Evolutionary conservation across 1,140 invertebrate species (phyloP).

Genomic region (Zophobas morio): DNA sequence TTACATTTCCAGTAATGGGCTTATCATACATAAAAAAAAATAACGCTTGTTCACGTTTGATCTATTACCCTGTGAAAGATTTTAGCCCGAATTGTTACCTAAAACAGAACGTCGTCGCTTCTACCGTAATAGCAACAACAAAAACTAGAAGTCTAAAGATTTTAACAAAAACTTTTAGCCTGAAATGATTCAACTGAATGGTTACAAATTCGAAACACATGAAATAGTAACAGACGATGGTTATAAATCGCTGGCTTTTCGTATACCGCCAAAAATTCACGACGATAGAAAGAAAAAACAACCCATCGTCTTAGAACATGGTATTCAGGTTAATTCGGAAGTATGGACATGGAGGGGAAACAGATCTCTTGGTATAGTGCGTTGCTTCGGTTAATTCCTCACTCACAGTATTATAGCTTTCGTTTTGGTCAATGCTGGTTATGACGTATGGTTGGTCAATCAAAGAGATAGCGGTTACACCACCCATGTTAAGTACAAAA

Average conservation of each 20-base stretch:
- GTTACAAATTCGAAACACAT: not conserved
- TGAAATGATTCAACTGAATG: not conserved
- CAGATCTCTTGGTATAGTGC: slow-evolving; percentile 1
- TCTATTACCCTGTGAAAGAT: not conserved
- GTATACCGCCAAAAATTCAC: not conserved
- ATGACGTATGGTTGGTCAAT: too few species aligned
- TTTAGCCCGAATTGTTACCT: not conserved
- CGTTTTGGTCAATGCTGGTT: too few species aligned
- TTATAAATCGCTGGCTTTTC: not conserved
- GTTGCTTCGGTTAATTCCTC: too few species aligned
- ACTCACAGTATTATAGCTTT: too few species aligned
- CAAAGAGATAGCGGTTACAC: too few species aligned
- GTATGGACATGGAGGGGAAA: not conserved
- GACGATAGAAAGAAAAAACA: slow-evolving; percentile 14
- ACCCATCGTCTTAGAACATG: slow-evolving; percentile 4
- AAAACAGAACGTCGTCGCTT: not conserved
- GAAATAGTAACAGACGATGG: not conserved
- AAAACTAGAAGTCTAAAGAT: too few species aligned
- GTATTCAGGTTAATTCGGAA: slow-evolving; percentile 6
- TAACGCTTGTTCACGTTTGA: not conserved
- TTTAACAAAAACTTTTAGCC: slow-evolving; percentile 11
- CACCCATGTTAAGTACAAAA: too few species aligned
- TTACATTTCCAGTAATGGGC: too few species aligned
- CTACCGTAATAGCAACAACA: not conserved
- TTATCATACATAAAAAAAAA: too few species aligned